Percentiles rank a stretch among this genome's conserved stretches.
These are phyloP conservation scores for Bergia sp. DNA, from an alignment of 92 coral and sea anemone genomes.

Conservation along the genomic window DNA sequence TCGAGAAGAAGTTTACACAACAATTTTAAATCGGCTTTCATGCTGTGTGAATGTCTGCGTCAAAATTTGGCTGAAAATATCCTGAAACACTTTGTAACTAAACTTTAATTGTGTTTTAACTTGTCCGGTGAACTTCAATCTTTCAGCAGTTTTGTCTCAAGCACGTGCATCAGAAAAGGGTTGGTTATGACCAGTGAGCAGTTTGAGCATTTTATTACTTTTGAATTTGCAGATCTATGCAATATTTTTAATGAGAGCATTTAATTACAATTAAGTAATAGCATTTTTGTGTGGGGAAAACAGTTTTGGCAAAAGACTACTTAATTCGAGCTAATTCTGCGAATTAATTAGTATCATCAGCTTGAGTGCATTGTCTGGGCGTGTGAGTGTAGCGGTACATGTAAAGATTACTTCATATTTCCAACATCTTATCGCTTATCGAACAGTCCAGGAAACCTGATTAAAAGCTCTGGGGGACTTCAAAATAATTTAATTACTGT, in stretches of 20 bases:
- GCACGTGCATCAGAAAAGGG: neutral
- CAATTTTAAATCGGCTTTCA: neutral
- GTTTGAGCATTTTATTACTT: neutral
- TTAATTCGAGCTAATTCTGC: constrained; percentile 3
- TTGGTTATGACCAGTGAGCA: neutral
- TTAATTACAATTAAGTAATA: neutral
- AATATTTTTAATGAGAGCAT: neutral
- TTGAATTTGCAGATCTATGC: neutral
- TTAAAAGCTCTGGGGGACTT: constrained; percentile 19
- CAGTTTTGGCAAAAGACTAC: neutral
- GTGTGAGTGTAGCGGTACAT: neutral
- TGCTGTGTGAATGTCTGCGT: neutral
- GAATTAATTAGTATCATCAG: constrained; percentile 41
- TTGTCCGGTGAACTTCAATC: too few relatives aligned
- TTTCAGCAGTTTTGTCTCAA: neutral
- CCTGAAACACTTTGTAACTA: neutral
- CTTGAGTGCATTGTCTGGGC: neutral
- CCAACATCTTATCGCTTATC: constrained; percentile 24
- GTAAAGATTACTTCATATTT: neutral
- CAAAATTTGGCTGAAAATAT: neutral
- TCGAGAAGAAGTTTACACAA: too few relatives aligned
- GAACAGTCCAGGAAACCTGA: constrained; percentile 18
- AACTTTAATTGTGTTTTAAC: too few relatives aligned
- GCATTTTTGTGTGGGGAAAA: neutral
- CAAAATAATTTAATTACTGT: constrained; percentile 43